Base-by-base conservation (phyloP, 2,888 invertebrate genomes). In the Zaprionus lineosus region DNA sequence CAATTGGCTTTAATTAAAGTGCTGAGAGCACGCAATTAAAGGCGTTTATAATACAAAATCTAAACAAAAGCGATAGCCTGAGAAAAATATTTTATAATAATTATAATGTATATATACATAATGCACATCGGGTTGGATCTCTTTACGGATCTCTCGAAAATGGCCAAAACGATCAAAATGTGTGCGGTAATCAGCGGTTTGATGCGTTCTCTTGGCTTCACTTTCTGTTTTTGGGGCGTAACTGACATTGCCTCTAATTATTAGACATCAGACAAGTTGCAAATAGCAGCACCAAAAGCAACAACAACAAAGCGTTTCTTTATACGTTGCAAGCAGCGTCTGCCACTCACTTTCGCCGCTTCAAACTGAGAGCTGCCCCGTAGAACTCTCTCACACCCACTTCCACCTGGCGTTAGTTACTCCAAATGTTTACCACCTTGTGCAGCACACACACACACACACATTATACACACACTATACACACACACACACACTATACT, bases 11-110 rank as follows among this genome's bases (percentile, higher is more conserved):
- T 81, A 81, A 82, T 82, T 84, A 84, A 84, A 65, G 41, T 53
- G 58, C 71, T 84, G 69, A 85, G 63, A 85, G 60, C 81, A 82
- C 86, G 81, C 81, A 76, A 85, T 82, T 81, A 74, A 70, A 71
- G 65, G 43, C 59, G 57, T 71, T 69, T 53, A 53, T 58, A 56
- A 43, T 41, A 56, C 24, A 48, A 39, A 33, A 31, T n/a, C n/a
- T n/a, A n/a, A n/a, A n/a, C n/a, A n/a, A n/a, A n/a, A n/a, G n/a
- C n/a, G n/a, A n/a, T n/a, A 52, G 34, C 16, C 24, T 11, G 14
- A 48, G 7, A 18, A 52, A 44, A 5, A 15, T 55, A 37, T 59
- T 56, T 70, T 21, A 74, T 52, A 77, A 57, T 55, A 44, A 39
- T 34, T 12, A 11, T 14, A 4, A 14, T 24, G 15, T 29, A 37